Percentiles rank a stretch among this genome's conserved stretches.
phyloP scores from a whole-genome alignment of 2,113 vertebrate species.

The Petaurus breviceps region DNA sequence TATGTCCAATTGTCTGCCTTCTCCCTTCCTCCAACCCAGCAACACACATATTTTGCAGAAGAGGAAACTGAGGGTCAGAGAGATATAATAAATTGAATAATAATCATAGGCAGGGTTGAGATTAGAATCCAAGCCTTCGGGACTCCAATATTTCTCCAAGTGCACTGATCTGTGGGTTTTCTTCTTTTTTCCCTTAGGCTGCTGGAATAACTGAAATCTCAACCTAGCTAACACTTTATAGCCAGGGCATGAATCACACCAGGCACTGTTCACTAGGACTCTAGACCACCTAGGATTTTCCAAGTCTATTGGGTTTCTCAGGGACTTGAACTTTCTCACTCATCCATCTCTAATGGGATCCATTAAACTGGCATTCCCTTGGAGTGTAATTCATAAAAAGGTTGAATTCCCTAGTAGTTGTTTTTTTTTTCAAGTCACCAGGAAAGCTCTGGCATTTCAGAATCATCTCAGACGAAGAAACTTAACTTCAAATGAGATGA shows the following conservation, averaged over 20 bases:
- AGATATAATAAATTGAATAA: background rate
- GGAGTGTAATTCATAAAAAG: constrained; percentile 63
- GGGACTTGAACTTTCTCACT: constrained; percentile 68
- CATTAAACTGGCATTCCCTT: constrained; percentile 70
- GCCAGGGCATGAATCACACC: constrained; percentile 39
- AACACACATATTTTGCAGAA: background rate
- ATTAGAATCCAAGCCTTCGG: background rate
- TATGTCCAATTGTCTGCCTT: background rate
- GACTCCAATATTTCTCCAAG: background rate
- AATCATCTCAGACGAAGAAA: constrained; percentile 38
- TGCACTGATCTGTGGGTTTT: background rate
- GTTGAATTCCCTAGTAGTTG: constrained; percentile 50
- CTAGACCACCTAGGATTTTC: constrained; percentile 62
- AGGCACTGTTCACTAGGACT: constrained; percentile 28
- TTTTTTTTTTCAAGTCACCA: constrained; percentile 25
- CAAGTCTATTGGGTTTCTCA: constrained; percentile 25
- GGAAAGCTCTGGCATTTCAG: constrained; percentile 40
- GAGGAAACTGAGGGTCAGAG: background rate
- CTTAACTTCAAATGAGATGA: constrained; percentile 31
- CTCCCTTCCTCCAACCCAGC: background rate
- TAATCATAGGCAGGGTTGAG: background rate
- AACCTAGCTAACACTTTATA: background rate
- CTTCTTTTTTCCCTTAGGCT: background rate
- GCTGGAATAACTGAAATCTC: constrained; percentile 20
- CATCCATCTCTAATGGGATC: constrained; percentile 63